These are phyloP conservation scores for Napeogenes inachia DNA, from an alignment of 2,888 invertebrate species.

Conservation along the genomic window DNA sequence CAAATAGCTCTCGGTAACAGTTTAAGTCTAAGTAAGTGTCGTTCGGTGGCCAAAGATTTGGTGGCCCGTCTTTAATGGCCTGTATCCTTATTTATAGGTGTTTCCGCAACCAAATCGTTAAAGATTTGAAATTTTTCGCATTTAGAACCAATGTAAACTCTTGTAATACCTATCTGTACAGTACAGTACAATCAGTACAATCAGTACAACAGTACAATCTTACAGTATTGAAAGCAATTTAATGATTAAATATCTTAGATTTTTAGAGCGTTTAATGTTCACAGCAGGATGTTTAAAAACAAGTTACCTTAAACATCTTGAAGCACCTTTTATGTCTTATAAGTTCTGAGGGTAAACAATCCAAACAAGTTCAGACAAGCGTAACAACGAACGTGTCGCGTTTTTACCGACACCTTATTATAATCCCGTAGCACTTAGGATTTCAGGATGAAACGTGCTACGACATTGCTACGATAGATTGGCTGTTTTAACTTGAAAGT, in stretches of 20 bases:
- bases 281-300: not conserved
- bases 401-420: constrained; percentile 55
- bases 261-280: not conserved
- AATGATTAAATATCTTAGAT: not conserved
- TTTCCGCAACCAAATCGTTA: constrained; percentile 53
- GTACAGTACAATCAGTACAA: no score
- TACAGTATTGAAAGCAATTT: not conserved
- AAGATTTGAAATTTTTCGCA: constrained; percentile 56
- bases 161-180: not conserved
- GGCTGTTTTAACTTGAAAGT: not conserved
- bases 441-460: constrained; percentile 40
- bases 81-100: constrained; percentile 76
- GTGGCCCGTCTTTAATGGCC: constrained; percentile 76
- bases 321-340: constrained; percentile 36
- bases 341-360: constrained; percentile 33
- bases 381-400: constrained; percentile 63
- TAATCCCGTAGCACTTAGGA: constrained; percentile 64
- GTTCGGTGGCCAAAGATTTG: constrained; percentile 75
- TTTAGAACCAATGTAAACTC: constrained; percentile 16
- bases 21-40: constrained; percentile 78
- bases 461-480: constrained; percentile 15
- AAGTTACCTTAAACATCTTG: constrained; percentile 20
- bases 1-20: constrained; percentile 69
- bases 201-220: no score
- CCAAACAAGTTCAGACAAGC: constrained; percentile 67